Conservation (phyloP, 2,113 vertebrate genomes). For the Tricholaema leucomelas region DNA sequence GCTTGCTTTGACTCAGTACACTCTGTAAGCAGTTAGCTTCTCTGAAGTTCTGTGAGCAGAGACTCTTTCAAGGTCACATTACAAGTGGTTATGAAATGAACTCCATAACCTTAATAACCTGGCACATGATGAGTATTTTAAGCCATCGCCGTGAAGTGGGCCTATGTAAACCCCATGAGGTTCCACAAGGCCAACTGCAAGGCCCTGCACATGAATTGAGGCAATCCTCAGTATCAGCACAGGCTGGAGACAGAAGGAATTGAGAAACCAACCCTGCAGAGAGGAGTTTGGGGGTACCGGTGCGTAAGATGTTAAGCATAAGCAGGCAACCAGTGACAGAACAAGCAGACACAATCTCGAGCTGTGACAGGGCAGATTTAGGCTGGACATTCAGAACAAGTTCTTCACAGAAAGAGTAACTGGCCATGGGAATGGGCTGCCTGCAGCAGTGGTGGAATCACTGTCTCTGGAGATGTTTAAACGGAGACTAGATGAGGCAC, state of each 20-base stretch:
- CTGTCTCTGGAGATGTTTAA: no score
- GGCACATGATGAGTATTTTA: background rate
- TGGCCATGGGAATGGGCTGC: no score
- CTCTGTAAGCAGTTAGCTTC: background rate
- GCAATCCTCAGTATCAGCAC: rapidly evolving
- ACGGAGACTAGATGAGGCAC: no score
- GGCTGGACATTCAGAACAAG: no score
- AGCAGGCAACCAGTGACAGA: no score
- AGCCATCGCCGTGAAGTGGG: background rate
- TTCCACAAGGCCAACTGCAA: background rate
- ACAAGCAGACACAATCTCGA: no score
- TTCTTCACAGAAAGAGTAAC: no score
- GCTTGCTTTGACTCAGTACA: background rate
- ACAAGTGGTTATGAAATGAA: background rate
- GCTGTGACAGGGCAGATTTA: no score
- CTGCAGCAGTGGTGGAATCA: no score
- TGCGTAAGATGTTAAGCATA: background rate
- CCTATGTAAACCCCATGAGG: rapidly evolving
- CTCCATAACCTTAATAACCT: background rate
- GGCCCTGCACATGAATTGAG: rapidly evolving
- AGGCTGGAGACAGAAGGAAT: rapidly evolving
- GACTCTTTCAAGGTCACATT: background rate
- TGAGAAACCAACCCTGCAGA: background rate
- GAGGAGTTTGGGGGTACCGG: background rate
- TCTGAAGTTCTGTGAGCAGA: background rate